Evolutionary conservation across 2,113 vertebrate genomes (phyloP), one percentile per base, ranked within the genome.

Genomic region (Upupa epops): DNA sequence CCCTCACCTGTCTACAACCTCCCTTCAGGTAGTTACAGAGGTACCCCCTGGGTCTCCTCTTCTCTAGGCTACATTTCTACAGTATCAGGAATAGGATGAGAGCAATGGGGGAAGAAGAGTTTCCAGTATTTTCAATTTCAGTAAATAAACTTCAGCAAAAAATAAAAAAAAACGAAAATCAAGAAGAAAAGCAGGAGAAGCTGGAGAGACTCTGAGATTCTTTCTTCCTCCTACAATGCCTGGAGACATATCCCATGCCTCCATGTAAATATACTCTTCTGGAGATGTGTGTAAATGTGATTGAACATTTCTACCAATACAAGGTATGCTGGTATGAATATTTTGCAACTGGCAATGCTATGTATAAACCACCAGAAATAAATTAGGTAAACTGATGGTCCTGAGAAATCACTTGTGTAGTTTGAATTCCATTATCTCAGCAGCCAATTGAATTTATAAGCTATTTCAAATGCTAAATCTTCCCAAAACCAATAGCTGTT

Each of bases 341-440:
- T 40, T 82, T 36, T 91, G 32, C 36, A 80, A 4, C 8, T n/a
- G 46, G 2, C 5, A 42, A 18, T 86, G 14, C 13, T 73, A 21
- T 26, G 40, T 61, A 36, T 80, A 70, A 77, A 93, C 37, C 13
- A 74, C 19, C 7, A 74, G 48, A 17, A 89, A 66, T 42, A 84
- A 83, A 89, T 42, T 32, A 58, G 17, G 6, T 34, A 64, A 86
- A 13, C 13, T 4, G 55, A 8, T 64, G 73, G 32, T 4, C 32
- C 18, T 63, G 31, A 89, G 22, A 12, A 6, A 59, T 63, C 49
- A 13, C 70, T 59, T 28, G 46, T 31, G 6, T 59, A 26, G 70
- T 89, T 86, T 79, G 31, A 90, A 61, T 73, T 80, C 42, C 61
- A 28, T 77, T 86, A 58, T n/a, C 42, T 83, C 52, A 80, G 17